Base-by-base conservation (phyloP, 2,797 vertebrate species). In the Phalloptychus januarius region DNA sequence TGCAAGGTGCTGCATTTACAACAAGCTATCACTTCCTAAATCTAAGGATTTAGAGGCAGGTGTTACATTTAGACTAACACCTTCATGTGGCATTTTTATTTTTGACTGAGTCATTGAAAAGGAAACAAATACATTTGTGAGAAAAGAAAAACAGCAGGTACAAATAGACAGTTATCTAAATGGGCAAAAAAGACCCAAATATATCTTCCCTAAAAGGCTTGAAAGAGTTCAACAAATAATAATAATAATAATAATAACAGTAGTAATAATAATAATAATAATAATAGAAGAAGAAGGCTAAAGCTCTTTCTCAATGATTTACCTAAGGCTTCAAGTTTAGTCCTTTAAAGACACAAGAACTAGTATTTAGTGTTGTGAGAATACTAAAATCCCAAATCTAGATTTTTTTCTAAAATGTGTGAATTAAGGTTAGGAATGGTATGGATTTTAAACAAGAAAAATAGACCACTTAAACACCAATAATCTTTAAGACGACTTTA, bases 401-500 rank as follows among this genome's bases (percentile, higher is more conserved):
- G 33, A 6, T n/a, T 28, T 23, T 28, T 40, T 67, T 23, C 33
- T 38, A 13, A 69, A 69, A 42, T 74, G 61, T 78, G 88, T 79
- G 63, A 54, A 52, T 74, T 81, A 56, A 72, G 25, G 46, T 63
- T 46, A 63, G 79, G 75, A 89, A 91, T 82, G 79, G 54, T 88
- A 87, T 15, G 45, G 70, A 77, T 84, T n/a, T 44, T 44, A 69
- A 42, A 44, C 20, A 42, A 67, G 23, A 38, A 42, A 11, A 67
- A 42, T 40, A 44, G 11, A n/a, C 10, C 12, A 16, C 4, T 70
- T 15, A 42, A 42, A 12, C 13, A 69, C 2, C 38, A 42, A 67
- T 40, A 69, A 44, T 70, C 67, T 44, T 28, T 8, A 44, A 44
- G 2, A 44, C 28, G 25, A 70, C 23, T 44, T 23, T 38, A 54